A percentile compares a stretch with the other conserved stretches of the same genome.
Evolutionary conservation across 2,888 invertebrate genomes (phyloP).

Genomic region (Pyrgus malvae): DNA sequence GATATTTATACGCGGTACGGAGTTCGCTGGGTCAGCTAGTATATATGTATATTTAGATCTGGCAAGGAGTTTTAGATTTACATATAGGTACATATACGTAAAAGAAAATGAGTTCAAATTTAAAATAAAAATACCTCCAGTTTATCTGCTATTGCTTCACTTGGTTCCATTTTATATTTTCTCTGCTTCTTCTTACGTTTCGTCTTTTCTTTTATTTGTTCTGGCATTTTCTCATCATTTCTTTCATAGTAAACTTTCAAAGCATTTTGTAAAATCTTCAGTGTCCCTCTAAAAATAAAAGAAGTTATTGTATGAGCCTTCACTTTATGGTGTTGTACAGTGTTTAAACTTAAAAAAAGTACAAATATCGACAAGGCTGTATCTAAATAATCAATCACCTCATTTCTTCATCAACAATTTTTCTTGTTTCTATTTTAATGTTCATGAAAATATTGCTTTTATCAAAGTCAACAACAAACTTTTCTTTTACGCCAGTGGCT

Average conservation of each 20-base stretch:
- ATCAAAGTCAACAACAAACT: constrained; percentile 44
- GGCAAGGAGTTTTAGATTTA: too few relatives aligned
- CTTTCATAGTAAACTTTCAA: constrained; percentile 54
- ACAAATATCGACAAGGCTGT: too few relatives aligned
- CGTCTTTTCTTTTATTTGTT: constrained; percentile 42
- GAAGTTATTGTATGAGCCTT: not conserved
- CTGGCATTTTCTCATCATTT: constrained; percentile 53
- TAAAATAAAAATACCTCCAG: too few relatives aligned
- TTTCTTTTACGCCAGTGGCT: constrained; percentile 49
- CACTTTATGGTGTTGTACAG: too few relatives aligned
- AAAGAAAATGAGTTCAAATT: too few relatives aligned
- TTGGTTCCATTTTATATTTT: constrained; percentile 36
- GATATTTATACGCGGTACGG: too few relatives aligned
- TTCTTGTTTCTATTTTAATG: constrained; percentile 46
- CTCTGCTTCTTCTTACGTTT: constrained; percentile 40
- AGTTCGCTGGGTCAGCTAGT: too few relatives aligned
- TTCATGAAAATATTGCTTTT: constrained; percentile 45
- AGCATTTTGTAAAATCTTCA: constrained; percentile 47
- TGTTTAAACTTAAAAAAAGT: too few relatives aligned
- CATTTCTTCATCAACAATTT: constrained; percentile 52
- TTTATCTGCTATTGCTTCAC: constrained; percentile 42
- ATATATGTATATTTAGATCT: too few relatives aligned
- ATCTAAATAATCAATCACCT: too few relatives aligned
- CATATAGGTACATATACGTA: too few relatives aligned
- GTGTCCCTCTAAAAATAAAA: constrained; percentile 28